Evolutionary conservation across 2,113 vertebrate species (phyloP).

Genomic region (Lipotes vexillifer): DNA sequence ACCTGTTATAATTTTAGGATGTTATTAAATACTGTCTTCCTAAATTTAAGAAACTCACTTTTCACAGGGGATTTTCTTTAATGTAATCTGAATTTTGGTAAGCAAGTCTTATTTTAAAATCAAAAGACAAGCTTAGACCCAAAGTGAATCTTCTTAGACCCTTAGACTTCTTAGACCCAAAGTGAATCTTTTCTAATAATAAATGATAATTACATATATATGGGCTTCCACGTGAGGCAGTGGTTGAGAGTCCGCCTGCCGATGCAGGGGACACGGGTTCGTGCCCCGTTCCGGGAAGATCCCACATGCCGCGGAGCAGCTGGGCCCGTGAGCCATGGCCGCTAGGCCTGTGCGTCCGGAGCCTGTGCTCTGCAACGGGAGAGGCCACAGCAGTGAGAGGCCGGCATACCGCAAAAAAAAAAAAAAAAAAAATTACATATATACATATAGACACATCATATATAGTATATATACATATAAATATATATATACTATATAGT

Average conservation of each 20-base stretch:
- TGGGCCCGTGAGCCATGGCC: too few relatives aligned
- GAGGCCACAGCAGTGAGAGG: too few relatives aligned
- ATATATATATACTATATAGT: neutral
- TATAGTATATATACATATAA: neutral
- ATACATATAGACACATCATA: neutral
- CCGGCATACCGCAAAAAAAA: too few relatives aligned
- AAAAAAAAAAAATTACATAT: neutral
- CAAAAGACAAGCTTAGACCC: neutral
- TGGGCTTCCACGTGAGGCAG: too few relatives aligned
- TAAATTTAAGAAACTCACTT: conserved; percentile 21
- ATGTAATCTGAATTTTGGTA: neutral
- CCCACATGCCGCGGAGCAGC: too few relatives aligned
- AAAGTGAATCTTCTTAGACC: neutral
- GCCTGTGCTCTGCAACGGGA: too few relatives aligned
- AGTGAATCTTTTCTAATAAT: neutral
- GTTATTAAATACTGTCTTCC: neutral
- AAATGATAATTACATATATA: neutral
- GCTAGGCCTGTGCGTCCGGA: too few relatives aligned
- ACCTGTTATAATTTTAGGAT: neutral
- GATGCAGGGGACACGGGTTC: too few relatives aligned
- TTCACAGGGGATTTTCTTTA: neutral
- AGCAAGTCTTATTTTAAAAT: neutral
- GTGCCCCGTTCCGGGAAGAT: too few relatives aligned
- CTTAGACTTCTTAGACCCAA: neutral
- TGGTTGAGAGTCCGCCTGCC: too few relatives aligned